phyloP scores from a whole-genome alignment of 2,113 vertebrate genomes.

The Peromyscus polionotus region DNA sequence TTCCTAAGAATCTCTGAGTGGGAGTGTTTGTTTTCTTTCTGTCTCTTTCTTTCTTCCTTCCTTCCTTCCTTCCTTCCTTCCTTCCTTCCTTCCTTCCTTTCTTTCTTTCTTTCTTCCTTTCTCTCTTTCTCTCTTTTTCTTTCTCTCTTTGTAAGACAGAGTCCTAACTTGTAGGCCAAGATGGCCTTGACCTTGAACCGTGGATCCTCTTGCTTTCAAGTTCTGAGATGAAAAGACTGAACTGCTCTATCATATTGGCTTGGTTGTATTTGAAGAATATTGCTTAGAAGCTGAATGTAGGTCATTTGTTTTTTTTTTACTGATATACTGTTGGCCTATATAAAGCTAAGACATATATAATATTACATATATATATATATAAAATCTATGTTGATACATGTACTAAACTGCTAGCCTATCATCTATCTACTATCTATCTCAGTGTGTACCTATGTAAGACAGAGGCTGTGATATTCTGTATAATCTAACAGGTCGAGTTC shows the following conservation, averaged over 20 bases:
- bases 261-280: conserved; percentile 18
- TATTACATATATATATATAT: not conserved
- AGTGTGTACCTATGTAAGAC: not conserved
- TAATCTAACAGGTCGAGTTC: not conserved
- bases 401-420: not conserved
- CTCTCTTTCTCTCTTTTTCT: not conserved
- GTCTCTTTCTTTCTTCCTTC: no score
- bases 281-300: not conserved
- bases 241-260: not conserved
- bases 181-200: not conserved
- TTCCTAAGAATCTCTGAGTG: not conserved
- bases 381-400: not conserved
- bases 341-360: not conserved
- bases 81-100: not conserved
- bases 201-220: not conserved
- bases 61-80: not conserved
- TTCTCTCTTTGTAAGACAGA: not conserved
- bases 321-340: not conserved
- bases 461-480: not conserved
- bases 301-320: not conserved
- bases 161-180: not conserved
- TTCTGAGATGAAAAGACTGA: not conserved
- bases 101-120: not conserved
- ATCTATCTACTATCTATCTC: not conserved
- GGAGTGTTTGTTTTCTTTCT: not conserved